Conservation (phyloP, 2,113 vertebrate species). For the Pachycephala philippinensis region DNA sequence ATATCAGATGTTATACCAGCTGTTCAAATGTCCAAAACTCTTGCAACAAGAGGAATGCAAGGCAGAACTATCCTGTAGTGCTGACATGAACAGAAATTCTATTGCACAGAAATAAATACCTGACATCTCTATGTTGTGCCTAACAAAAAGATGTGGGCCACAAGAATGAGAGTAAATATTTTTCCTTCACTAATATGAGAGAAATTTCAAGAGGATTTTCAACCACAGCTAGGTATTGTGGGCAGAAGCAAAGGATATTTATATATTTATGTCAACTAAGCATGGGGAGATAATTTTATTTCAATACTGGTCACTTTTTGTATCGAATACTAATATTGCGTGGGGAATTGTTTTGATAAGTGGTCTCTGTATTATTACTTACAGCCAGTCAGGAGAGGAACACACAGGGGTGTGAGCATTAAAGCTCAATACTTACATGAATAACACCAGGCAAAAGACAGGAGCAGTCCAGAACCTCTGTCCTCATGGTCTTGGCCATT, state of each 20-base stretch:
- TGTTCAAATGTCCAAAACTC: not conserved
- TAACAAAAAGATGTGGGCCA: not conserved
- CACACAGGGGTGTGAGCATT: not conserved
- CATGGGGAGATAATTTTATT: not conserved
- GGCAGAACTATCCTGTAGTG: not conserved
- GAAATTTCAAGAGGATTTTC: not conserved
- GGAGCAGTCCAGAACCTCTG: not conserved
- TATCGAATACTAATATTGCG: not conserved
- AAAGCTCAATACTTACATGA: not conserved
- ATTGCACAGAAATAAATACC: not conserved
- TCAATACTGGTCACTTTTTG: not conserved
- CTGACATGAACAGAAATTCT: not conserved
- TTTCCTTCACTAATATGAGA: not conserved
- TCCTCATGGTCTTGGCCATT: not conserved
- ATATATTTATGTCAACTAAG: not conserved
- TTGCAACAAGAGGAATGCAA: not conserved
- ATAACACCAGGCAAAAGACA: not conserved
- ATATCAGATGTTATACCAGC: not conserved
- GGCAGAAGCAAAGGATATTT: not conserved
- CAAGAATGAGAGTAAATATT: not conserved
- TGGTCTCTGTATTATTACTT: not conserved
- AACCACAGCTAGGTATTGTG: not conserved
- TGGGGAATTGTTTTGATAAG: not conserved
- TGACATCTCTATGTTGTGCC: not conserved
- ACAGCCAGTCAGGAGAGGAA: not conserved